phyloP scores from a whole-genome alignment of 2,113 vertebrate genomes.

The Etheostoma cragini region DNA sequence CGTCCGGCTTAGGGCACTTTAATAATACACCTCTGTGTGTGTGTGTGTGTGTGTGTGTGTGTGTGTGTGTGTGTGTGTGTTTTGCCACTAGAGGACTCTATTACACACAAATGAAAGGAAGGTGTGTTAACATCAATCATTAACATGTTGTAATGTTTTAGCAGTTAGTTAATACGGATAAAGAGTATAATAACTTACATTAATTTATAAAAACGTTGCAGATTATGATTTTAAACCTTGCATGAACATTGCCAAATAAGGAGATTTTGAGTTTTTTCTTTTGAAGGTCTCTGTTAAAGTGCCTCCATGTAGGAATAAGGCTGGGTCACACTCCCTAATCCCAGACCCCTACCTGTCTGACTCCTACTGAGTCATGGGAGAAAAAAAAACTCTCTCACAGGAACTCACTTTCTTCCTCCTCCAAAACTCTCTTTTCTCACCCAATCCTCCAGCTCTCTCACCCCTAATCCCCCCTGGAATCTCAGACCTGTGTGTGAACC shows the following conservation, averaged over 20 bases:
- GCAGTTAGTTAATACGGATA: background rate
- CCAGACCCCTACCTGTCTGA: slow-evolving; percentile 56
- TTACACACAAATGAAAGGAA: slow-evolving; percentile 1
- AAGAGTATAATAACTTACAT: background rate
- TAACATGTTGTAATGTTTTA: background rate
- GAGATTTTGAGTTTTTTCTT: slow-evolving; percentile 20
- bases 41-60: slow-evolving; percentile 8
- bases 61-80: background rate
- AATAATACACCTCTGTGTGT: slow-evolving; percentile 28
- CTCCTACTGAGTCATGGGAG: slow-evolving; percentile 58
- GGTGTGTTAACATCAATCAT: background rate
- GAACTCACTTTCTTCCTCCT: slow-evolving; percentile 14
- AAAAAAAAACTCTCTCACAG: slow-evolving; percentile 25
- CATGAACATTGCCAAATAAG: background rate
- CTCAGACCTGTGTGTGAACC: slow-evolving; percentile 74
- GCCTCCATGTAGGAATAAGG: slow-evolving; percentile 33
- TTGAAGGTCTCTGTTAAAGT: slow-evolving; percentile 21
- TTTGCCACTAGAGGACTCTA: slow-evolving; percentile 26
- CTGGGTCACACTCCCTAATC: slow-evolving; percentile 57
- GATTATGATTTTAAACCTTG: slow-evolving; percentile 1
- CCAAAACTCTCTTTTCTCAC: slow-evolving; percentile 39
- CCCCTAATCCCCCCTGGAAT: slow-evolving; percentile 80
- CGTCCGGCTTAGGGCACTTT: slow-evolving; percentile 33
- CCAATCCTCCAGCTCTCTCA: slow-evolving; percentile 50
- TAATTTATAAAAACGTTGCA: background rate